Percentiles rank a stretch among this genome's conserved stretches.
Conservation (phyloP, 2,797 vertebrate genomes). For the Toxotes lorentzi region DNA sequence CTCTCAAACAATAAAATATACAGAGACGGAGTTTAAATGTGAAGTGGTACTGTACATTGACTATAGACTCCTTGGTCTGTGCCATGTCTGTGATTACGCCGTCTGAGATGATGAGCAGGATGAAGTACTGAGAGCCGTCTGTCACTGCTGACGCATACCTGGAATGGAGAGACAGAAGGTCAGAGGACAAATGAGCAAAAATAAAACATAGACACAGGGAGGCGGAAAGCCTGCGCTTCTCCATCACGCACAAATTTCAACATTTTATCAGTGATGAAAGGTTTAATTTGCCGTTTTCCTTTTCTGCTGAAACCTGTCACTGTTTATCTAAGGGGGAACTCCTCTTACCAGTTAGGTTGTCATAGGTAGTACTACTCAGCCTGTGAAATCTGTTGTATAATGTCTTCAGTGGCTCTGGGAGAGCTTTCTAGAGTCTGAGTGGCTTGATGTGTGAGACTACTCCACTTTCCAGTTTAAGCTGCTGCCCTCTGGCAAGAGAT, state of each 20-base stretch:
- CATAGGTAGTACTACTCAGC: not conserved
- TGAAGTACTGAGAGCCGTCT: constrained; percentile 98
- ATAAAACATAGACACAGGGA: not conserved
- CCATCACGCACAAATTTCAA: not conserved
- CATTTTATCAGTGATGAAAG: not conserved
- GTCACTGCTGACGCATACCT: constrained; percentile 96
- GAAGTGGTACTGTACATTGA: constrained; percentile 87
- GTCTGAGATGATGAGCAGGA: constrained; percentile 97
- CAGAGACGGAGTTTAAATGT: not conserved
- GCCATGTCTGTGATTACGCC: constrained; percentile 99
- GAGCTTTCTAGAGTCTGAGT: too few relatives aligned
- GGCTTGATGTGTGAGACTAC: too few relatives aligned
- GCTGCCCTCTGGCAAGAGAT: too few relatives aligned
- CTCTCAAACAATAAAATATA: not conserved
- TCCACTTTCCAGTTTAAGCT: too few relatives aligned
- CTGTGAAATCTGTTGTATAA: too few relatives aligned
- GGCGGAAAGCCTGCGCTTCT: not conserved
- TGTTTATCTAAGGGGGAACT: not conserved
- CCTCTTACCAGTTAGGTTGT: not conserved
- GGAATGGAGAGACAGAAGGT: constrained; percentile 18
- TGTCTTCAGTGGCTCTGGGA: too few relatives aligned
- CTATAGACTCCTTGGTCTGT: constrained; percentile 98
- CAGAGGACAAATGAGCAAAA: constrained; percentile 15
- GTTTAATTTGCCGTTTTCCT: not conserved
- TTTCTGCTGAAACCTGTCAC: not conserved